Evolutionary conservation across 2,888 invertebrate species (phyloP), one percentile per base, ranked within the genome.

Genomic region (Acleris literana): DNA sequence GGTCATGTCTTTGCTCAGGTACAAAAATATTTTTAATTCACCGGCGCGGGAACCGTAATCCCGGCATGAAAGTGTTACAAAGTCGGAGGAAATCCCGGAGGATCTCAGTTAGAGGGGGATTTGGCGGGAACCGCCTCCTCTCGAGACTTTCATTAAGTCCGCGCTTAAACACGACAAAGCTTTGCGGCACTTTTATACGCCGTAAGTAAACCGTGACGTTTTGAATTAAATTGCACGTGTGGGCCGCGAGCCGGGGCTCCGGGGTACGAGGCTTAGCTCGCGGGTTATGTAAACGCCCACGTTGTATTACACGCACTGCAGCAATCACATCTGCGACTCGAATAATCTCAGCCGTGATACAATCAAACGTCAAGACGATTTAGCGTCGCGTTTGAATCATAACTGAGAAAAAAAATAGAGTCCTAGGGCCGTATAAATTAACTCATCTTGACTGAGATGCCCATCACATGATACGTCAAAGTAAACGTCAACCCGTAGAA

Each of bases 81-180:
- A 79, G 79, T 75, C 76, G 73, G 71, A 71, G 76, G 72, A 81
- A 83, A 83, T 82, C 82, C 76, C 78, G 73, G 72, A 72, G 74
- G 76, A 74, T 71, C 74, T 72, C 74, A 71, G 80, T 75, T 76
- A 75, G 77, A 75, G 74, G 79, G 78, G 78, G 81, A 80, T 80
- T 83, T 76, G 72, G 77, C 72, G 65, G 75, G 75, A 75, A 75
- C 79, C 74, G 81, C 77, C 80, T 78, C 77, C 80, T 79, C 72
- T 73, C 76, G 76, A 78, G 79, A 81, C 78, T 86, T 87, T 87
- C 87, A 87, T 87, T 86, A 88, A 85, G 83, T 82, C 81, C 73
- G 70, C 79, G 78, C 81, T 82, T 82, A 82, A 81, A 79, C 75
- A 75, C 78, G 78, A 82, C 83, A 82, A 82, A 81, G 86, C 83